Conservation (phyloP, 2,113 vertebrate species). For the Chionodraco myersi region DNA sequence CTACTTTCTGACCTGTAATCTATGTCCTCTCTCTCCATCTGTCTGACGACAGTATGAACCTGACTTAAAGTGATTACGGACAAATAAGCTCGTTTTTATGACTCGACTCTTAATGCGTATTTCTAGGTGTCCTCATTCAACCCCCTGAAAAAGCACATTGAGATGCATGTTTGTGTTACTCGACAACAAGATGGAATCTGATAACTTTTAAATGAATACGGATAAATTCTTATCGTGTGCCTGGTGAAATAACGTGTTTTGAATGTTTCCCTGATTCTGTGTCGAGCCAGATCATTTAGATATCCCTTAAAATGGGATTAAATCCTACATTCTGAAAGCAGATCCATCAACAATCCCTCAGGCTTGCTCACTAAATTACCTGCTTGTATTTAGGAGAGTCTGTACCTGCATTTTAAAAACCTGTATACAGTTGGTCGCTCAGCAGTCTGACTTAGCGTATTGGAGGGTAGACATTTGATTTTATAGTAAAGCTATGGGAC, state of each 20-base stretch:
- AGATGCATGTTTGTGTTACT: background rate
- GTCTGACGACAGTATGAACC: conserved; percentile 3
- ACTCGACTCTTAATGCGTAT: background rate
- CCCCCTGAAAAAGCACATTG: background rate
- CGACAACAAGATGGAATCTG: background rate
- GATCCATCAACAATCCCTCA: conserved; percentile 10
- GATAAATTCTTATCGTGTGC: background rate
- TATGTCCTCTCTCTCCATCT: conserved; percentile 31
- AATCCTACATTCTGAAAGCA: conserved; percentile 14
- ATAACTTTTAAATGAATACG: background rate
- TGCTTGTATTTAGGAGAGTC: background rate
- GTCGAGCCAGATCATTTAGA: background rate
- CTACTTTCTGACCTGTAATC: conserved; percentile 38
- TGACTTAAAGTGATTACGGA: background rate
- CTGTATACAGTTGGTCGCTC: background rate
- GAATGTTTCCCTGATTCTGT: conserved; percentile 4
- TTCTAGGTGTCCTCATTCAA: background rate
- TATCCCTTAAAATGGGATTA: background rate
- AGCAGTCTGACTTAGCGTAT: background rate
- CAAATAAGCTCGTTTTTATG: background rate
- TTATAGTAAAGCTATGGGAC: background rate
- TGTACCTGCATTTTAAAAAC: conserved; percentile 4
- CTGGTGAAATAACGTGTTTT: background rate
- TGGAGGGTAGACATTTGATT: background rate
- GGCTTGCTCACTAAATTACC: background rate